Evolutionary conservation across 2,797 vertebrate species (phyloP).

Genomic region (Paedocypris micromegethes): DNA sequence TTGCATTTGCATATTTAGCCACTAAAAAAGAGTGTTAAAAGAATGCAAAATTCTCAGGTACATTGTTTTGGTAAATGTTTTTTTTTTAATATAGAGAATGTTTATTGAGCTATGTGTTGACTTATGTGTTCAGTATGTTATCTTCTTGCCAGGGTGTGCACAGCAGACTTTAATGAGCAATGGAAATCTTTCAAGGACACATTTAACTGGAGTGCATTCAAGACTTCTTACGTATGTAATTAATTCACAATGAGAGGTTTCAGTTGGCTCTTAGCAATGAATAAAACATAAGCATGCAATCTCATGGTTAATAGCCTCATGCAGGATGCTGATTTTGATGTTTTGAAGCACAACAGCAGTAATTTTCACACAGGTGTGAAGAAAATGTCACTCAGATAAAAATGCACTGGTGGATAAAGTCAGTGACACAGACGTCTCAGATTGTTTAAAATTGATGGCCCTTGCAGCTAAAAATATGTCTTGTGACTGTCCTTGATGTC

Average conservation of each 20-base stretch:
- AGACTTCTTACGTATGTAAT: slow-evolving; percentile 32
- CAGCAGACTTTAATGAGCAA: background rate
- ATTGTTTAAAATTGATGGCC: slow-evolving; percentile 22
- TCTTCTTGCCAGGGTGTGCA: background rate
- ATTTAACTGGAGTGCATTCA: slow-evolving; percentile 2
- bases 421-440: background rate
- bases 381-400: background rate
- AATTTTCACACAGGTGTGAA: background rate
- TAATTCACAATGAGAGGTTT: slow-evolving; percentile 40
- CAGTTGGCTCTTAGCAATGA: slow-evolving; percentile 31
- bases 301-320: slow-evolving; percentile 2
- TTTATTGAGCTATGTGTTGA: too few species aligned
- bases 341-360: background rate
- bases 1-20: background rate
- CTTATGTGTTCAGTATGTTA: background rate
- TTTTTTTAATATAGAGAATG: too few species aligned
- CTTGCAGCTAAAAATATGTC: slow-evolving; percentile 13
- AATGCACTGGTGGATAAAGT: slow-evolving; percentile 1
- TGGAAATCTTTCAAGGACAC: slow-evolving; percentile 17
- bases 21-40: background rate
- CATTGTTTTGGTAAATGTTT: background rate
- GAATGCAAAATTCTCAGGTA: background rate
- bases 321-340: slow-evolving; percentile 3
- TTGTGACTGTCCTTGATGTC: slow-evolving; percentile 21
- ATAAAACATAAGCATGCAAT: slow-evolving; percentile 24